Base-by-base conservation (phyloP, 1,140 invertebrate genomes). In the Macrobrachium rosenbergii region DNA sequence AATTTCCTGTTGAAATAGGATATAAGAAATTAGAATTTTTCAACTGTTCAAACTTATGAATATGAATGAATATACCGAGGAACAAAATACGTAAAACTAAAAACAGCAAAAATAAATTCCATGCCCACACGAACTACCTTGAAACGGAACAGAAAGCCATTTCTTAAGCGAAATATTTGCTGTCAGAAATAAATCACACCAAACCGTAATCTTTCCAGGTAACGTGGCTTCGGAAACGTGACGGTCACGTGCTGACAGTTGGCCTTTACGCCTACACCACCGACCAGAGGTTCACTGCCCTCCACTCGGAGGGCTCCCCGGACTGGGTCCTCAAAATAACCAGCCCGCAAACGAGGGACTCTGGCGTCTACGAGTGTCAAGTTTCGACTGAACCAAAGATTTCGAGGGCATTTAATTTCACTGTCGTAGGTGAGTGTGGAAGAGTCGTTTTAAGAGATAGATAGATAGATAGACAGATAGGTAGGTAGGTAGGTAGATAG, bases 241-340 rank as follows among this genome's bases (percentile, higher is more conserved):
- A 98, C 92, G 93, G 97, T 37, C 97, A 98, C 91, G 97, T 98
- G 91, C 93, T 98, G 79, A 98, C 96, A 1, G 96, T 96, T 0
- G 95, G 95, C 90, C 95, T 96, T 85, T 95, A 95, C 91, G 96
- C 96, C 19, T 98, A 97, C 92, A 97, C 96, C 0, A 96, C 96
- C 0, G 97, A 98, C 92, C 95, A 94, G 72, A 93, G 97, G 89
- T 98, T 97, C 92, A 95, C 95, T 76, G 95, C 97, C 0, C 93
- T 96, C 17, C 96, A 98, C 92, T 94, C 96, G 0, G 95, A 97
- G 89, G 94, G 94, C 19, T 95, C 95, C n/a, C 96, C 98, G 90
- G 96, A 98, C 91, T 98, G 97, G 97, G 96, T 96, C 91, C 94
- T 99, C 87, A 95, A 95, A 92, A 96, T 99, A 89, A 95, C 95